These are phyloP conservation scores for Xanthia togata DNA, from an alignment of 2,888 invertebrate species.

Conservation along the genomic window DNA sequence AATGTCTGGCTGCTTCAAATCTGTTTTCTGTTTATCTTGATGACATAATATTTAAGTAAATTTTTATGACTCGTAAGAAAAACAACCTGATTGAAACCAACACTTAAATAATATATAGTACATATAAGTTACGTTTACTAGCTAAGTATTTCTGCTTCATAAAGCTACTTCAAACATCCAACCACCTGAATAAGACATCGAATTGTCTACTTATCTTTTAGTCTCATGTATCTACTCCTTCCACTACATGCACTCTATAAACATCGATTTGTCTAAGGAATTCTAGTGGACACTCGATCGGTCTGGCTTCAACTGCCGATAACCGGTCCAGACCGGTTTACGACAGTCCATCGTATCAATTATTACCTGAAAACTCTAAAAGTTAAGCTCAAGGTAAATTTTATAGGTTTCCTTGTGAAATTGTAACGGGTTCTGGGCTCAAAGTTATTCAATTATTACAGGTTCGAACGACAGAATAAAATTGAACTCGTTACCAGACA, in stretches of 20 bases:
- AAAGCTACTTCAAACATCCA: background rate
- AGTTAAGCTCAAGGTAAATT: slow-evolving; percentile 69
- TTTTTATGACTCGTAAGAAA: background rate
- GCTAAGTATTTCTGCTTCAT: background rate
- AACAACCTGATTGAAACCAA: background rate
- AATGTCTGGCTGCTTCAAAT: background rate
- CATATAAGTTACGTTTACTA: no score
- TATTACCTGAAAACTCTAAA: slow-evolving; percentile 71
- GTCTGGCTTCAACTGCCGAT: slow-evolving; percentile 55
- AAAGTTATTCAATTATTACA: slow-evolving; percentile 66
- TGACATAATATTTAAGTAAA: background rate
- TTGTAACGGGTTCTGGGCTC: slow-evolving; percentile 56
- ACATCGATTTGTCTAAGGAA: slow-evolving; percentile 33
- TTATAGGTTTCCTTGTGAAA: slow-evolving; percentile 68
- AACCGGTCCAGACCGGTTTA: slow-evolving; percentile 68
- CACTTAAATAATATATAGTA: background rate
- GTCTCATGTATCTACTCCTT: background rate
- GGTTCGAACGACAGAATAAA: slow-evolving; percentile 59
- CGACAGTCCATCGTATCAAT: slow-evolving; percentile 69
- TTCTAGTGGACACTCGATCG: slow-evolving; percentile 52
- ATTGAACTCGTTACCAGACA: slow-evolving; percentile 54
- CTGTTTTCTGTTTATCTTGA: background rate
- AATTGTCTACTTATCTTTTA: background rate
- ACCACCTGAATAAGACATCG: background rate
- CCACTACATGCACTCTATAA: background rate